Base-by-base conservation (phyloP, 2,113 vertebrate species). In the Gadus chalcogrammus region DNA sequence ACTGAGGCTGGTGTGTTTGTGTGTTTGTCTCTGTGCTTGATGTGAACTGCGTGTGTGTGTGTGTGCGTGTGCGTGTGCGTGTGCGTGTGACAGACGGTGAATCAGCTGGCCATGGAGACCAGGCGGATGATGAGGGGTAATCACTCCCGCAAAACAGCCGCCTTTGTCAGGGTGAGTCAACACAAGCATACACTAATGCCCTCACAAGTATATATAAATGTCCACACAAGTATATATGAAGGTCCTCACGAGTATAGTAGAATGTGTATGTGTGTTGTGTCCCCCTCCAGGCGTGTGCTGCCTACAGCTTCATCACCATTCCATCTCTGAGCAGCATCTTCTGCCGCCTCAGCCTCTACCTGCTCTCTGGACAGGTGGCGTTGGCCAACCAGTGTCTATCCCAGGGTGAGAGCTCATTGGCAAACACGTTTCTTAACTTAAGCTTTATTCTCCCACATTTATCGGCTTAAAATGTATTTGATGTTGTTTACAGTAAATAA, bases 241-340 rank as follows among this genome's bases (percentile, higher is more conserved):
- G 4, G 15, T 11, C 42, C 42, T 48, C 42, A 48, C 2, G 42
- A 48, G 42, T 48, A 48, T 48, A 48, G 42, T 48, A 13, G 13
- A 48, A 12, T 48, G 42, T 48, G 42, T 48, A 13, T 48, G 42
- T 48, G 42, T 48, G 42, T 48, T 48, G 6, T 35, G 31, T 48
- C 13, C 42, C 13, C 18, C 31, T 58, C 9, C 85, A 99, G 97
- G 97, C 97, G 15, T 99, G 97, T 17, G 97, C 97, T 15, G 97
- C 97, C 70, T 99, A 97, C 90, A 97, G 95, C 83, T 99, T 99
- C 91, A 99, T 99, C 80, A 99, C 96, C 75, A 95, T 98, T 78
- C 97, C 97, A 3, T 99, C 97, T 16, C 91, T 98, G 81, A 94
- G 85, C 71, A 91, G 93, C 31, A 95, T 99, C 90, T 99, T 99